Evolutionary conservation across 2,888 invertebrate genomes (phyloP).

Genomic region (Teinopalpus imperialis): DNA sequence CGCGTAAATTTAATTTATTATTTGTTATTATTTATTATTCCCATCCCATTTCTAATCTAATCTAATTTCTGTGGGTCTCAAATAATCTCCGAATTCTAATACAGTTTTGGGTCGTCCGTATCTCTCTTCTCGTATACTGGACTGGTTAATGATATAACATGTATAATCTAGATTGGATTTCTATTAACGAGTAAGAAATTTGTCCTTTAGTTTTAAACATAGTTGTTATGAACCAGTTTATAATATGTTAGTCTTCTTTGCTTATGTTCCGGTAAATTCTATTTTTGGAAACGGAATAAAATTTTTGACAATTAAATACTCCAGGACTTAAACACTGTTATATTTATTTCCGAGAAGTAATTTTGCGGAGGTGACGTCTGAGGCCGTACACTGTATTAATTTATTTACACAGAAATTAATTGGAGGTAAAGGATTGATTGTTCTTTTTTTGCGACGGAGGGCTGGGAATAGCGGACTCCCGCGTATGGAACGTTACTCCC

Average conservation of each 20-base stretch:
- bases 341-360: conserved; percentile 25
- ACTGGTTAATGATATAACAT: neutral
- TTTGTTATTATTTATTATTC: neutral
- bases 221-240: no score
- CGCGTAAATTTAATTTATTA: no score
- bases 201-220: no score
- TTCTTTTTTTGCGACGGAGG: conserved; percentile 43
- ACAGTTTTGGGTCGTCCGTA: conserved; percentile 2
- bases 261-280: no score
- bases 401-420: conserved; percentile 60
- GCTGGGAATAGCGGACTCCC: conserved; percentile 33
- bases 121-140: neutral
- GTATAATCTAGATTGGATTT: neutral
- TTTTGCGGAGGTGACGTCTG: conserved; percentile 33
- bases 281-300: conserved; percentile 20
- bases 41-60: neutral
- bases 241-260: no score
- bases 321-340: conserved; percentile 11
- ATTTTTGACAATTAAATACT: conserved; percentile 9
- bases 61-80: neutral
- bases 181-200: neutral
- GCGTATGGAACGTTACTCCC: neutral
- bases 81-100: conserved; percentile 4
- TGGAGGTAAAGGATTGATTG: conserved; percentile 58
- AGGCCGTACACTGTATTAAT: conserved; percentile 47